A percentile compares a stretch with the other conserved stretches of the same genome.
Conservation (phyloP, 2,888 invertebrate species). For the Deilephila elpenor region DNA sequence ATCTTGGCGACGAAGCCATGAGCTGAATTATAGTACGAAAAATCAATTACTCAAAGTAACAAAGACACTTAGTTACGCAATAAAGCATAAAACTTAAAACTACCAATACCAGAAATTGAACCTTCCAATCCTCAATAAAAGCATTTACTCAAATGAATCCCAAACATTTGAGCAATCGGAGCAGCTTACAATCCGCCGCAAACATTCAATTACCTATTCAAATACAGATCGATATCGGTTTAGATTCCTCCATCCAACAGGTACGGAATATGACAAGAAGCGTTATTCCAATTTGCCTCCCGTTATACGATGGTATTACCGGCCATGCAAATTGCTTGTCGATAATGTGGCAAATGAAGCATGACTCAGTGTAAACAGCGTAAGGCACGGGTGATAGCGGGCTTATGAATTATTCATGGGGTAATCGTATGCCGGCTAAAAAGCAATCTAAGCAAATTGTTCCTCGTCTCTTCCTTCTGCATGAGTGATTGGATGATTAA, state of each 20-base stretch:
- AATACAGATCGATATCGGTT: constrained; percentile 18
- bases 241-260: constrained; percentile 15
- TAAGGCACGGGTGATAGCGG: constrained; percentile 37
- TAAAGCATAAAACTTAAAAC: neutral
- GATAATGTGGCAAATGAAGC: constrained; percentile 69
- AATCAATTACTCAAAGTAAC: too few relatives aligned
- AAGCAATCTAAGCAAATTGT: constrained; percentile 18
- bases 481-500: constrained; percentile 5
- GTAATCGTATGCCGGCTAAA: constrained; percentile 16
- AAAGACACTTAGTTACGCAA: too few relatives aligned
- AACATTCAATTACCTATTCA: constrained; percentile 11
- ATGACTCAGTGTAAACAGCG: constrained; percentile 48
- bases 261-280: constrained; percentile 40
- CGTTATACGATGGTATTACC: constrained; percentile 61
- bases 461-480: constrained; percentile 14
- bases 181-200: constrained; percentile 7
- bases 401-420: constrained; percentile 14
- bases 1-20: neutral
- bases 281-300: constrained; percentile 59
- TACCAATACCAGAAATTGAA: neutral
- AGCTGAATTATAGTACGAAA: too few relatives aligned
- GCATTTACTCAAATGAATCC: neutral
- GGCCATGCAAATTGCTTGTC: constrained; percentile 65
- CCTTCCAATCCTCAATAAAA: neutral
- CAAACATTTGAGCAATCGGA: constrained; percentile 5